Evolutionary conservation across 2,888 invertebrate genomes (phyloP).

Genomic region (Cinara cedri): DNA sequence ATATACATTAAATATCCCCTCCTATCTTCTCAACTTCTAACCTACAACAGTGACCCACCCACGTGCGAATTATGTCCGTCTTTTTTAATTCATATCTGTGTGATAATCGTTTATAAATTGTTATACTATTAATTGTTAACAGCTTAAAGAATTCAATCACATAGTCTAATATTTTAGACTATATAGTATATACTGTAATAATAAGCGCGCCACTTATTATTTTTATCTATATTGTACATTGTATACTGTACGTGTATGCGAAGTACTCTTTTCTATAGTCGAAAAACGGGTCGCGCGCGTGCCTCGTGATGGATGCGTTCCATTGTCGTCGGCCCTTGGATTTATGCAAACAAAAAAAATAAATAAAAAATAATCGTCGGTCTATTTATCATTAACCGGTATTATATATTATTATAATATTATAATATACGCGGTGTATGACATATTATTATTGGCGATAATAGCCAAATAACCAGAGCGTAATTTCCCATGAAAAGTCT

Average conservation of each 20-base stretch:
- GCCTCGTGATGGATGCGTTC: conserved; percentile 49
- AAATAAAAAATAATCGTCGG: conserved; percentile 44
- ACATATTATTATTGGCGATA: conserved; percentile 55
- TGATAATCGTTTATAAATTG: no score
- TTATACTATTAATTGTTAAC: no score
- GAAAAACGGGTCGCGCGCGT: conserved; percentile 41
- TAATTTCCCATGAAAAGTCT: conserved; percentile 54
- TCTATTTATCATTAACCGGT: conserved; percentile 56
- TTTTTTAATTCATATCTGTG: no score
- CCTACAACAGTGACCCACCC: no score
- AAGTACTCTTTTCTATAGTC: background rate
- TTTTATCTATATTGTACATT: background rate
- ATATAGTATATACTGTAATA: no score
- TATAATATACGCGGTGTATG: conserved; percentile 39
- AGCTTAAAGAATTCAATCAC: no score
- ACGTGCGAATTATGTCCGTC: no score
- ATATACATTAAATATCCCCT: no score
- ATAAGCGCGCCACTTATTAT: background rate
- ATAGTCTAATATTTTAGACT: no score
- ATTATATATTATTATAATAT: conserved; percentile 43
- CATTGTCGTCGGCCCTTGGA: conserved; percentile 44
- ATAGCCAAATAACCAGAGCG: conserved; percentile 56
- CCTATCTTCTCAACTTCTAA: no score
- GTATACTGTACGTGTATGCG: background rate
- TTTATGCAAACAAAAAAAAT: conserved; percentile 49